phyloP scores from a whole-genome alignment of 2,797 vertebrate species.

The Coranthus polyacanthus region DNA sequence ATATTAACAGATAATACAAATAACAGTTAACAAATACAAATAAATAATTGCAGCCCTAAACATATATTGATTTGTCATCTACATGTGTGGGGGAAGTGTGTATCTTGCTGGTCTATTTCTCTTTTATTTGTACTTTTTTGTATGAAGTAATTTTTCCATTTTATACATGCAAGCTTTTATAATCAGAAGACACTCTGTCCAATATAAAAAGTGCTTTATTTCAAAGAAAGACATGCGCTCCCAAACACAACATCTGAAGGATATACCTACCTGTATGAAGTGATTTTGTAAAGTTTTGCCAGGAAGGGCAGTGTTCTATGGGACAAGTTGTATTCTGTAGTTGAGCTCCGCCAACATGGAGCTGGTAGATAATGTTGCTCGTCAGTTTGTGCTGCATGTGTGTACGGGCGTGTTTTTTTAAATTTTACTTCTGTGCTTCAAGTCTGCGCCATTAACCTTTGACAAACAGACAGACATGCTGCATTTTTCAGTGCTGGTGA shows the following conservation, averaged over 20 bases:
- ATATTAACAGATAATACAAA: no score
- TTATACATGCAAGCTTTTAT: constrained; percentile 27
- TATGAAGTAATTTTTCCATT: constrained; percentile 56
- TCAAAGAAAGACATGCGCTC: constrained; percentile 10
- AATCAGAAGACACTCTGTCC: constrained; percentile 17
- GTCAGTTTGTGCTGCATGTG: constrained; percentile 85
- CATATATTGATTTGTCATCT: not conserved
- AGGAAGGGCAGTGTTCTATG: constrained; percentile 43
- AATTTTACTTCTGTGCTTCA: constrained; percentile 49
- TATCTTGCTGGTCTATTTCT: constrained; percentile 4
- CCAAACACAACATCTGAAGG: constrained; percentile 22
- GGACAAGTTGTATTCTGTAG: constrained; percentile 71
- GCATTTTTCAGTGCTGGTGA: constrained; percentile 70
- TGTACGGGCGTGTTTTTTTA: constrained; percentile 66
- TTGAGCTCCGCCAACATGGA: constrained; percentile 62
- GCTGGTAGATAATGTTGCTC: constrained; percentile 74
- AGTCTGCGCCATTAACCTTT: constrained; percentile 50
- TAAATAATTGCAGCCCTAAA: constrained; percentile 4
- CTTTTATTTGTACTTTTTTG: constrained; percentile 53
- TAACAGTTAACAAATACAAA: no score
- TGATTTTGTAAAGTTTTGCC: constrained; percentile 58
- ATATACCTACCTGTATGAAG: constrained; percentile 8
- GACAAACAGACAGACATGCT: constrained; percentile 59
- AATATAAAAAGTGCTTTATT: constrained; percentile 51
- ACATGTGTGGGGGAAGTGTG: not conserved